These are phyloP conservation scores for Cryptoblepharus egeriae DNA, from an alignment of 2,797 vertebrate genomes.

Conservation along the genomic window DNA sequence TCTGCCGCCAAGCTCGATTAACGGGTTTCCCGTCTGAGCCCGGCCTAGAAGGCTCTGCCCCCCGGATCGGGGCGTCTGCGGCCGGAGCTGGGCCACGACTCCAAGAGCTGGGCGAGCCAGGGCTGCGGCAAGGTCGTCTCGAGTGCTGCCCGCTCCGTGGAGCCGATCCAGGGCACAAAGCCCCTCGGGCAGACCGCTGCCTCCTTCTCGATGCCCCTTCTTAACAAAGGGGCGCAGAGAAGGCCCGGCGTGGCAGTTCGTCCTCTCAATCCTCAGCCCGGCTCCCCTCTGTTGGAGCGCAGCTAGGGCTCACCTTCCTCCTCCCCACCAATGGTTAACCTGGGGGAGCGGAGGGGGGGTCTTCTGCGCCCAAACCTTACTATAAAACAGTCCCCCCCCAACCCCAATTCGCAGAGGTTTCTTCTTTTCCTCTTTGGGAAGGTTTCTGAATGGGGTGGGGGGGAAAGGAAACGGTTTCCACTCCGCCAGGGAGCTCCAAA, in stretches of 20 bases:
- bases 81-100: too few species aligned
- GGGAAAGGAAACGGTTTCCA: background rate
- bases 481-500: background rate
- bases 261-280: background rate
- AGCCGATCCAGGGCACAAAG: too few species aligned
- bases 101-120: too few species aligned
- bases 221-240: background rate
- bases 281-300: too few species aligned
- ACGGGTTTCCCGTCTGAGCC: too few species aligned
- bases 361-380: background rate
- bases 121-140: background rate
- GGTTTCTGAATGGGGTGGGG: background rate
- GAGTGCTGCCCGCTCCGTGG: too few species aligned
- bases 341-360: background rate
- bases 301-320: background rate
- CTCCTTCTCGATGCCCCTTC: background rate
- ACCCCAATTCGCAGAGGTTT: background rate
- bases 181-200: too few species aligned
- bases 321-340: background rate
- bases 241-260: background rate
- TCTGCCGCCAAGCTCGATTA: background rate
- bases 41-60: background rate
- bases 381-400: background rate
- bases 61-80: too few species aligned
- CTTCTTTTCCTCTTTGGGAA: background rate